Percentiles rank a stretch among this genome's conserved stretches.
Evolutionary conservation across 2,113 vertebrate genomes (phyloP).

Genomic region (Epinephelus moara): DNA sequence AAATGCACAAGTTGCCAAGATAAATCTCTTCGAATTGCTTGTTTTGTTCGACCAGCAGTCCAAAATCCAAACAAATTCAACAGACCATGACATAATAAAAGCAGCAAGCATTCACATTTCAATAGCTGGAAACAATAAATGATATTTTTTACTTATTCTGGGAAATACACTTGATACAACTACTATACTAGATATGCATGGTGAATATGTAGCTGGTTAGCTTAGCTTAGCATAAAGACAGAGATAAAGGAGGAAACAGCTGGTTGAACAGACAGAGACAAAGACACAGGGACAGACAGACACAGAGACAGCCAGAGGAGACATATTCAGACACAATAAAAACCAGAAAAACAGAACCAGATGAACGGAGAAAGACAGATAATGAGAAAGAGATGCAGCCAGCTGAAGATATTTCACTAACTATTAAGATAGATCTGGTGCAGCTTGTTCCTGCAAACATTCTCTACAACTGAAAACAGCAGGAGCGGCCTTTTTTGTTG

Average conservation of each 20-base stretch:
- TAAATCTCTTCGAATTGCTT: background rate
- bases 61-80: background rate
- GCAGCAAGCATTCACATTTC: background rate
- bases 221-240: background rate
- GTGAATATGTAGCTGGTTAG: background rate
- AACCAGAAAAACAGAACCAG: constrained; percentile 39
- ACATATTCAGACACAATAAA: constrained; percentile 23
- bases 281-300: background rate
- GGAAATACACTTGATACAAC: background rate
- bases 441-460: constrained; percentile 46
- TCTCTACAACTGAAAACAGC: constrained; percentile 47
- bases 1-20: background rate
- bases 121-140: background rate
- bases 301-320: constrained; percentile 12
- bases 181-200: background rate
- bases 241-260: background rate
- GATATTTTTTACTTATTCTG: too few relatives aligned
- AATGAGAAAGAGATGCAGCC: constrained; percentile 36
- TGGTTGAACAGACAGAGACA: background rate
- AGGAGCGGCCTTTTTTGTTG: constrained; percentile 10
- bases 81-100: background rate
- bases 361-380: constrained; percentile 18
- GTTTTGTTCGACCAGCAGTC: background rate
- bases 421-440: constrained; percentile 16
- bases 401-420: constrained; percentile 21